These are phyloP conservation scores for Parus major DNA, from an alignment of 2,113 vertebrate genomes.

Conservation along the genomic window DNA sequence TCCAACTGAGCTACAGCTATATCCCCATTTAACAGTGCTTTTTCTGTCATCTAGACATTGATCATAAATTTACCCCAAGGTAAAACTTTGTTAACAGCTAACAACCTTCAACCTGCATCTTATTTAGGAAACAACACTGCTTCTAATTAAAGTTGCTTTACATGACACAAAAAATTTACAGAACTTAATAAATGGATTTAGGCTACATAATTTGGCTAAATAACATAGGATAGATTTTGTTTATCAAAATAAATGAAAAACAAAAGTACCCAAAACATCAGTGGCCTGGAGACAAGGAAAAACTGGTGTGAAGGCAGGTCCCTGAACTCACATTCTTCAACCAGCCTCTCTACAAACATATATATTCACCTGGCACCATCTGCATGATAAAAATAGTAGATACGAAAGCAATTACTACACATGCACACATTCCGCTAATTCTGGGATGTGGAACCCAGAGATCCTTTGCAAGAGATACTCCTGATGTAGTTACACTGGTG, in stretches of 20 bases:
- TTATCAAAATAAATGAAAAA: background rate
- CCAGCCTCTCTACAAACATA: background rate
- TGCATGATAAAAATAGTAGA: background rate
- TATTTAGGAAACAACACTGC: background rate
- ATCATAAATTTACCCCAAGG: background rate
- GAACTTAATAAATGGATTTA: background rate
- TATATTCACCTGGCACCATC: background rate
- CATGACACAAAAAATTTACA: background rate
- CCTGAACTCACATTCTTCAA: background rate
- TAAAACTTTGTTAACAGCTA: background rate
- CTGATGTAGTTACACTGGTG: rapidly evolving
- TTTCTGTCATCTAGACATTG: background rate
- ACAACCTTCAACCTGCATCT: background rate
- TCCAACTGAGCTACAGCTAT: background rate
- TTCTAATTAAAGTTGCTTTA: background rate
- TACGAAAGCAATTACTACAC: background rate
- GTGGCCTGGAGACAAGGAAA: background rate
- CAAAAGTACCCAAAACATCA: background rate
- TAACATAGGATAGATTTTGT: background rate
- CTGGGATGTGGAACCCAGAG: background rate
- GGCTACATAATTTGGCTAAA: background rate
- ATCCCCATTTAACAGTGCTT: constrained; percentile 34
- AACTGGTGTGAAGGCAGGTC: background rate
- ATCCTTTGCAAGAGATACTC: background rate
- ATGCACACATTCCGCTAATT: background rate